Base-by-base conservation (phyloP, 2,888 invertebrate species). In the Agonopterix arenella region DNA sequence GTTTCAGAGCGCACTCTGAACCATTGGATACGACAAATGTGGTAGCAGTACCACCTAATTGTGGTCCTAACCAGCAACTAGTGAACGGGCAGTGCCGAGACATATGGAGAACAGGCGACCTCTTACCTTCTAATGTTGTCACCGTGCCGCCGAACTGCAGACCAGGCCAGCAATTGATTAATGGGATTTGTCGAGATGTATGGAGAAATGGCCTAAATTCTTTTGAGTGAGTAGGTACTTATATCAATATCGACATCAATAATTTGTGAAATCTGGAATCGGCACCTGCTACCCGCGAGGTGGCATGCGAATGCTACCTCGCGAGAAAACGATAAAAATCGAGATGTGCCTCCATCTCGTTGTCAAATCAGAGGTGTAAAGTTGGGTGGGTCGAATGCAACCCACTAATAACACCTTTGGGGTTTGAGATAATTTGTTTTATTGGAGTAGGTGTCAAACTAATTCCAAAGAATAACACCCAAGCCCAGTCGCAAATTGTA, bases 121-220 rank as follows among this genome's bases (percentile, higher is more conserved):
- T 40, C 10, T 36, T 52, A 11, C 18, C 44, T 9, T 50, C 53
- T 1, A 52, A 58, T 36, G 50, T 66, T 8, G 55, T 68, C 2
- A 66, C 68, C 10, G 70, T 65, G 11, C 70, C 70, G 10, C 36
- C 55, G 2, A 73, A 70, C 50, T 73, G 73, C 47, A 60, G 56
- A 0, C 8, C 49, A 8, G 66, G 64, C 3, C 65, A 71, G 49
- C 49, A 58, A 49, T 64, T 48, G 47, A 47, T 66, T 5, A 66
- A 67, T 49, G 67, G 66, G 8, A 46, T 50, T 41, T 68, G 68
- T 43, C 58, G 61, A 10, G 59, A 63, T 5, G 18, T 63, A 1
- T 64, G 65, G 63, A 53, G 28, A 28, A 28, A 28, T 44, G 28
- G 43, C 11, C 4, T 11, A n/a, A 36, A 10, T 8, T 16, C 1